Evolutionary conservation across 2,113 vertebrate species (phyloP), one percentile per base, ranked within the genome.

Genomic region (Clarias gariepinus): DNA sequence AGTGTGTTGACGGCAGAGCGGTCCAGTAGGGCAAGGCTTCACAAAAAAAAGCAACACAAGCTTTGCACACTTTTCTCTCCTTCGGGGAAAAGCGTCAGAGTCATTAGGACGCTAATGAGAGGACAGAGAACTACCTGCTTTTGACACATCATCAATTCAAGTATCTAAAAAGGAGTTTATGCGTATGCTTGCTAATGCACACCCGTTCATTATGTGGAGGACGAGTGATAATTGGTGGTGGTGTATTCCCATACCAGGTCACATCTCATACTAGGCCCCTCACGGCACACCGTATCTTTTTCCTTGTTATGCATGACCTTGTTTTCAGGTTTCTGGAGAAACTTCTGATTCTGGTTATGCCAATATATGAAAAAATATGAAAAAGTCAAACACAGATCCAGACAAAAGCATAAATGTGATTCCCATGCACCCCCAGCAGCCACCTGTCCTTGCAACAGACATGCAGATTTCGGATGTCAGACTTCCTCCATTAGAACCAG

Each of bases 361-460:
- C 15, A 13, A 25, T 80, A n/a, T n/a, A n/a, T n/a, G n/a, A 92
- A 90, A 89, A 88, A 84, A 92, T 90, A 61, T 74, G 91, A 90
- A 90, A 91, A 90, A 90, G 81, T 87, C 91, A 84, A 88, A 87
- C 90, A 90, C 77, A 90, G 88, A 88, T 92, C 89, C 53, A 93
- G 86, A 91, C 92, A 79, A 83, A 88, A 81, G 88, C 81, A 92
- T 85, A 57, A 80, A 86, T 90, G 88, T 87, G 81, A 83, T 84
- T 78, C 89, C 74, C 76, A 60, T 64, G 81, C 64, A 57, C 61
- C 87, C 89, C 82, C 92, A 89, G 92, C 90, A 91, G 90, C 88
- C 85, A 74, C 63, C 85, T 91, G 88, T 91, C 60, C 81, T 81
- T 85, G 69, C 86, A 87, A 78, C 74, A 58, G 84, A 84, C 86